These are phyloP conservation scores for Stegodyphus mimosarum DNA, from an alignment of 1,140 invertebrate genomes.

Conservation along the genomic window DNA sequence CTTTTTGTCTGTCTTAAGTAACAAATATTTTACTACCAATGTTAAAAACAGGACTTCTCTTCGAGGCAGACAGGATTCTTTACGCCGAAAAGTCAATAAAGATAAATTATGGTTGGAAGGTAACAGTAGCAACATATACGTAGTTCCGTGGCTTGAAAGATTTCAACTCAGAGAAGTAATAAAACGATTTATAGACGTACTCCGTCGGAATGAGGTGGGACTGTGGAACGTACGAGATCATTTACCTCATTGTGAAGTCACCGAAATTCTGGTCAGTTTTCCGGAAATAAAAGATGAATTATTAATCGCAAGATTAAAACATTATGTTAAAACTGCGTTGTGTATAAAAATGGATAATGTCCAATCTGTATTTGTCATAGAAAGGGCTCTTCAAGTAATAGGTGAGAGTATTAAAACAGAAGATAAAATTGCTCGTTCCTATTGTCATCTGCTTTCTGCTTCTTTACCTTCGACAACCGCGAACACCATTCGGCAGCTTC, in stretches of 20 bases:
- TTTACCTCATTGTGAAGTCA: not conserved
- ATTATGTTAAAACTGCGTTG: conserved; percentile 2
- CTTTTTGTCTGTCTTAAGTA: not conserved
- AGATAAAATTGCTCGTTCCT: not conserved
- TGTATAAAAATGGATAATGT: not conserved
- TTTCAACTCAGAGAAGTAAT: too few relatives aligned
- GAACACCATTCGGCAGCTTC: not conserved
- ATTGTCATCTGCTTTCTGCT: not conserved
- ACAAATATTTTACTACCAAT: not conserved
- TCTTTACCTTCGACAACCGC: not conserved
- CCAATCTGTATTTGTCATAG: not conserved
- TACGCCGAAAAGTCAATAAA: too few relatives aligned
- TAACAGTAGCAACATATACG: too few relatives aligned
- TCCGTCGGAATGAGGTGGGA: too few relatives aligned
- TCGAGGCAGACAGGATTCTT: too few relatives aligned
- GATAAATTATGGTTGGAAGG: too few relatives aligned
- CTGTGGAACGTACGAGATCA: too few relatives aligned
- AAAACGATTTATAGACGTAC: too few relatives aligned
- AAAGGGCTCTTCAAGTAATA: conserved; percentile 19
- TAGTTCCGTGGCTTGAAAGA: too few relatives aligned
- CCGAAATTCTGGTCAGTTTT: not conserved
- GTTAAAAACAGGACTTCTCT: too few relatives aligned
- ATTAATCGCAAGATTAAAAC: not conserved
- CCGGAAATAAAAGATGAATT: conserved; percentile 26
- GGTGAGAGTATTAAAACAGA: conserved; percentile 1